phyloP scores from a whole-genome alignment of 2,888 invertebrate genomes.

The Drosophila multiciliata region DNA sequence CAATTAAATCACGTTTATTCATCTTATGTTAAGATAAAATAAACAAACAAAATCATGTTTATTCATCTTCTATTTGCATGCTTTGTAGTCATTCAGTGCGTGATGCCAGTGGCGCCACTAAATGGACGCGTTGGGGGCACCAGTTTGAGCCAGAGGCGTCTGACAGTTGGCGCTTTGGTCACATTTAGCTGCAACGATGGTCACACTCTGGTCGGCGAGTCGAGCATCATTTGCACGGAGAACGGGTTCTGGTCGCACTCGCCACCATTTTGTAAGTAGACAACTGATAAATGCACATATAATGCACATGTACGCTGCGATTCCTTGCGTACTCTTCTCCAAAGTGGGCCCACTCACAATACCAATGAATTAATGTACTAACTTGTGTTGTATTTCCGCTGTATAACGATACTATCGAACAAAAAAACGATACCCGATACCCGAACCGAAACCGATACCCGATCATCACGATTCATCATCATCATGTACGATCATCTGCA shows the following conservation, averaged over 20 bases:
- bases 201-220: constrained; percentile 89
- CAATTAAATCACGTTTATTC: not conserved
- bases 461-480: constrained; percentile 52
- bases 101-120: constrained; percentile 90
- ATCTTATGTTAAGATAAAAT: not conserved
- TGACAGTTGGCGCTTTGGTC: constrained; percentile 92
- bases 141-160: constrained; percentile 86
- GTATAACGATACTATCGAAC: constrained; percentile 49
- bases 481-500: constrained; percentile 40
- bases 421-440: constrained; percentile 26
- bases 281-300: constrained; percentile 54
- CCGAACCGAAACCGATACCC: constrained; percentile 29
- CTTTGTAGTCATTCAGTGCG: constrained; percentile 91
- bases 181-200: constrained; percentile 91
- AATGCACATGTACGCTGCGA: constrained; percentile 61
- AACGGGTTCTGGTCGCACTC: constrained; percentile 95
- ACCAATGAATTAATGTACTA: constrained; percentile 67
- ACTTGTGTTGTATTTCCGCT: constrained; percentile 78
- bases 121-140: constrained; percentile 88
- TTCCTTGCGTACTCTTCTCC: constrained; percentile 57
- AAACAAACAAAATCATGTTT: not conserved
- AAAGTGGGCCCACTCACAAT: constrained; percentile 66
- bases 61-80: not conserved
- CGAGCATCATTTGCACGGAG: constrained; percentile 94
- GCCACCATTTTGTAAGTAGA: constrained; percentile 90